phyloP scores from a whole-genome alignment of 2,113 vertebrate genomes.

The Lethenteron camtschaticum region DNA sequence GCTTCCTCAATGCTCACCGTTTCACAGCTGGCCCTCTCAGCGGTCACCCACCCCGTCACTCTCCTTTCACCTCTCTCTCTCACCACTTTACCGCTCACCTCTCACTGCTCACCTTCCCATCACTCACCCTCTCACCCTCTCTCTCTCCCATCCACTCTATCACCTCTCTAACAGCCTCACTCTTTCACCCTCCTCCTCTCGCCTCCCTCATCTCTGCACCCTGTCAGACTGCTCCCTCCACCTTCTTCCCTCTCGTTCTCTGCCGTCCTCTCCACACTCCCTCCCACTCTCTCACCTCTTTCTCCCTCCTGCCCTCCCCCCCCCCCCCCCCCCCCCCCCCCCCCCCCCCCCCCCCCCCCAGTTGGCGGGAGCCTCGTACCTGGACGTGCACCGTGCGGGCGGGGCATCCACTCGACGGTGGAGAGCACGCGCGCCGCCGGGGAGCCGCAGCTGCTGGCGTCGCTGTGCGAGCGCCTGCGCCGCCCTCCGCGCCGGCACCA shows the following conservation, averaged over 20 bases:
- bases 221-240: not conserved
- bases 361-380: conserved; percentile 75
- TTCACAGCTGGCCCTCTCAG: no score
- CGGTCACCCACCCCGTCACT: not conserved
- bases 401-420: conserved; percentile 87
- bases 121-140: not conserved
- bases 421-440: conserved; percentile 36
- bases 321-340: not conserved
- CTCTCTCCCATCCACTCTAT: not conserved
- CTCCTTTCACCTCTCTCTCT: not conserved
- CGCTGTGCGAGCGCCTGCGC: conserved; percentile 24
- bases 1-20: no score
- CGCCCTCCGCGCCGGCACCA: conserved; percentile 51
- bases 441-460: conserved; percentile 28
- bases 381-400: conserved; percentile 78
- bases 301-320: not conserved
- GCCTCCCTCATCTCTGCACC: not conserved
- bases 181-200: not conserved
- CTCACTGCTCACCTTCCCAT: not conserved
- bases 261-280: not conserved
- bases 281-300: not conserved
- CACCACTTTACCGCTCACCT: not conserved
- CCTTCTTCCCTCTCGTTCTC: not conserved
- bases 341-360: conserved; percentile 14
- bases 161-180: not conserved